Conservation (phyloP, 1,140 invertebrate species). For the Pogonognathellus flavescens region DNA sequence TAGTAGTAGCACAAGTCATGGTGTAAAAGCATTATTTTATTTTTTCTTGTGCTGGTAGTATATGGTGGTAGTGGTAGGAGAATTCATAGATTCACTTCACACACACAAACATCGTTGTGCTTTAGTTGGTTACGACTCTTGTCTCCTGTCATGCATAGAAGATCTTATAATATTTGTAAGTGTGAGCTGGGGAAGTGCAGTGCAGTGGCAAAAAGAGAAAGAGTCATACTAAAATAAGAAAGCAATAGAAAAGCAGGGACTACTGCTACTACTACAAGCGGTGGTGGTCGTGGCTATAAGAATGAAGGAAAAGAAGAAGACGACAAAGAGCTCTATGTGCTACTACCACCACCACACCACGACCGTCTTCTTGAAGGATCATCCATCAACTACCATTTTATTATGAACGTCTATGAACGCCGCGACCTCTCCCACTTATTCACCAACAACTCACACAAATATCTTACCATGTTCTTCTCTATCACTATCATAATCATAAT, state of each 20-base stretch:
- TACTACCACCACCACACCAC: no score
- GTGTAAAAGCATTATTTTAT: no score
- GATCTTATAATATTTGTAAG: not conserved
- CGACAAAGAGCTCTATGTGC: no score
- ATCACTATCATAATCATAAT: not conserved
- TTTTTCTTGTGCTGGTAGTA: no score
- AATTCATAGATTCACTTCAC: constrained; percentile 2
- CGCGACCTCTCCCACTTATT: constrained; percentile 33
- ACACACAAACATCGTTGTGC: not conserved
- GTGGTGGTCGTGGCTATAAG: not conserved
- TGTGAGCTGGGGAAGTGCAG: no score
- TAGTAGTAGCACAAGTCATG: no score
- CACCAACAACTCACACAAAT: constrained; percentile 28
- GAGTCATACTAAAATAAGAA: not conserved
- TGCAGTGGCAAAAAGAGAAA: not conserved
- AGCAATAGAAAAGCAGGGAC: not conserved
- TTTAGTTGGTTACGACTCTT: not conserved
- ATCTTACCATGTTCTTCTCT: not conserved
- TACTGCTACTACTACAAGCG: no score
- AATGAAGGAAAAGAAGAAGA: constrained; percentile 43
- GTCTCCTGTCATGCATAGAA: not conserved
- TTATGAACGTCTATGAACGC: constrained; percentile 45
- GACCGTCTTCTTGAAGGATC: constrained; percentile 47
- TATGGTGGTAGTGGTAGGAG: not conserved
- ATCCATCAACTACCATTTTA: constrained; percentile 55